Conservation (phyloP, 2,113 vertebrate species). For the Henicopernis longicauda region DNA sequence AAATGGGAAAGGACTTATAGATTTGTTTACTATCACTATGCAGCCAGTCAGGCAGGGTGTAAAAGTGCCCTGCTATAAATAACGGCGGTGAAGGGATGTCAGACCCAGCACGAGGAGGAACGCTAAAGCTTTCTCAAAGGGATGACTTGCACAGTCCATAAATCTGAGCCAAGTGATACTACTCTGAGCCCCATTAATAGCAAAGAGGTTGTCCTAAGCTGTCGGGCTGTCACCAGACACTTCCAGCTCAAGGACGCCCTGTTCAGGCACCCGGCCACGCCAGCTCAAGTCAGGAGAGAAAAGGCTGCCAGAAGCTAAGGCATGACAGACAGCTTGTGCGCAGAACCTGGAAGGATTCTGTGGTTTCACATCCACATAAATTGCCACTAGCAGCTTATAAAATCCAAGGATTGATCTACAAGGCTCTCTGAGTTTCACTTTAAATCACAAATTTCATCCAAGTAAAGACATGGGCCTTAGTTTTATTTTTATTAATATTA, state of each 20-base stretch:
- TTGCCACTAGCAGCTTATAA: not conserved
- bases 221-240: not conserved
- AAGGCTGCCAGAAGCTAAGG: not conserved
- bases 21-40: not conserved
- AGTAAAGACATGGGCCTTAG: not conserved
- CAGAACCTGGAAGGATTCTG: not conserved
- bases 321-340: not conserved
- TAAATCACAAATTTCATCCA: not conserved
- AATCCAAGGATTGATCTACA: not conserved
- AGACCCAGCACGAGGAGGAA: not conserved
- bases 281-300: not conserved
- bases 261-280: not conserved
- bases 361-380: not conserved
- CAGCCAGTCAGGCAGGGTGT: not conserved
- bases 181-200: not conserved
- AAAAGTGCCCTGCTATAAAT: not conserved
- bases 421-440: not conserved
- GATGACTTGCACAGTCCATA: not conserved
- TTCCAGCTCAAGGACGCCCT: not conserved
- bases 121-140: not conserved
- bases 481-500: conserved; percentile 8
- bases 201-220: not conserved
- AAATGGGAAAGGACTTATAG: not conserved
- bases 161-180: not conserved
- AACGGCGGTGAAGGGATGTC: fast-evolving